Conservation (phyloP, 2,113 vertebrate species). For the Pogona vitticeps region DNA sequence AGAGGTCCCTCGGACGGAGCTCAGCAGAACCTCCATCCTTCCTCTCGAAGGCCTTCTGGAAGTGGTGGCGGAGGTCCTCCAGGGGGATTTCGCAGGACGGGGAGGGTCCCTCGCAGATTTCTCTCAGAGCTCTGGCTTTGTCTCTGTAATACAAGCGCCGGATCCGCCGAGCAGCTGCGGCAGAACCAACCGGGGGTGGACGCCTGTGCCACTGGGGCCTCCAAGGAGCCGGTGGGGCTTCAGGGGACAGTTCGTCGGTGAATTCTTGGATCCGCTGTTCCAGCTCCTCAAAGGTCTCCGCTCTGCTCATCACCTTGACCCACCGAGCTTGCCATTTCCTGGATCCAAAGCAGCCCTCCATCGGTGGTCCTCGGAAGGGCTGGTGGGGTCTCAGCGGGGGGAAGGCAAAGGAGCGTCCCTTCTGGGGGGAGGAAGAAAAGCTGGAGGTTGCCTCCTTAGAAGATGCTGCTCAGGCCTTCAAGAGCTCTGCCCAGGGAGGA, state of each 20-base stretch:
- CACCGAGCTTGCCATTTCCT: accelerated
- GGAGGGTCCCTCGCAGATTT: background rate
- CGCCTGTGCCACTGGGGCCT: background rate
- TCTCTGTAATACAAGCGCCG: background rate
- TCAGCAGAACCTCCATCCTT: background rate
- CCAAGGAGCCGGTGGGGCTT: background rate
- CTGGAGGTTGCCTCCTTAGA: too few species aligned
- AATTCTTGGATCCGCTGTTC: background rate
- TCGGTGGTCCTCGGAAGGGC: too few species aligned
- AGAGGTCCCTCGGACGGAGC: constrained; percentile 54
- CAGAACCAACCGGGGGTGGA: too few species aligned
- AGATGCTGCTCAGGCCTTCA: too few species aligned
- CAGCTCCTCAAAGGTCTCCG: background rate
- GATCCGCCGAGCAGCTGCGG: too few species aligned
- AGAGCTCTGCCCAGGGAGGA: too few species aligned
- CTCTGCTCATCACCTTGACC: accelerated
- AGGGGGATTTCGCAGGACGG: background rate
- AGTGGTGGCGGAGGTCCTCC: accelerated
- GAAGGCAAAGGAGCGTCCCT: too few species aligned
- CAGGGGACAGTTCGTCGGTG: background rate
- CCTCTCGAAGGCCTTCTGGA: accelerated
- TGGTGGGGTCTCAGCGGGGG: too few species aligned
- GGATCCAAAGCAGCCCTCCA: too few species aligned
- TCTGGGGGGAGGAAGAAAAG: too few species aligned
- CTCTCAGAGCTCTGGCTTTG: background rate